Base-by-base conservation (phyloP, 2,797 vertebrate genomes). In the Halcyon smyrnensis region DNA sequence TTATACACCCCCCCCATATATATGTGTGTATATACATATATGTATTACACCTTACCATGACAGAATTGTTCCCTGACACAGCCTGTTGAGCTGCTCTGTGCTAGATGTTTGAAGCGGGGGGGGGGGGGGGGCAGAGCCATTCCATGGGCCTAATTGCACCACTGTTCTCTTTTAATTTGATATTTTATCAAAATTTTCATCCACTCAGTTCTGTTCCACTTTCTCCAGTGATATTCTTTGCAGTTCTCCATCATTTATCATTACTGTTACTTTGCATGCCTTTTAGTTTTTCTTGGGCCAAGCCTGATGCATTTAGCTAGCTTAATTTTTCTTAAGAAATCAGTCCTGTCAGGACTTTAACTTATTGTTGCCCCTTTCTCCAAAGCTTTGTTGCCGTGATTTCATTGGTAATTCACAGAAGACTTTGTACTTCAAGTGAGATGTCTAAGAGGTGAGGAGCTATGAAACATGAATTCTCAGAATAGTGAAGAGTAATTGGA, bases 1-100 rank as follows among this genome's bases (percentile, higher is more conserved):
- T 25, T 8, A 16, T 20, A n/a, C 4, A n/a, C 8, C 5, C 13
- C 6, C 11, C n/a, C n/a, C n/a, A n/a, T n/a, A n/a, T n/a, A n/a
- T n/a, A n/a, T n/a, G n/a, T n/a, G n/a, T n/a, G n/a, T n/a, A n/a
- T n/a, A 23, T 17, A 16, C 17, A 3, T 54, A 28, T 45, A 25
- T 12, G n/a, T 75, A 18, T 60, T 28, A 21, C 27, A 18, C 9
- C n/a, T 19, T 56, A 6, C 6, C 3, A 4, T 15, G n/a, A 28
- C 4, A 80, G 32, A 69, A 65, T 32, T 65, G 9, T 69, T 69
- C 50, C 34, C 36, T 86, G 43, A n/a, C 10, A 15, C 6, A 25
- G 9, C 16, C 43, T 63, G 4, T 71, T 21, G 32, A 64, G 16
- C 14, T 83, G 34, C 43, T 79, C 24, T 39, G 8, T 60, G 41